Base-by-base conservation (phyloP, 2,888 invertebrate species). In the Gymnoscelis rufifasciata region DNA sequence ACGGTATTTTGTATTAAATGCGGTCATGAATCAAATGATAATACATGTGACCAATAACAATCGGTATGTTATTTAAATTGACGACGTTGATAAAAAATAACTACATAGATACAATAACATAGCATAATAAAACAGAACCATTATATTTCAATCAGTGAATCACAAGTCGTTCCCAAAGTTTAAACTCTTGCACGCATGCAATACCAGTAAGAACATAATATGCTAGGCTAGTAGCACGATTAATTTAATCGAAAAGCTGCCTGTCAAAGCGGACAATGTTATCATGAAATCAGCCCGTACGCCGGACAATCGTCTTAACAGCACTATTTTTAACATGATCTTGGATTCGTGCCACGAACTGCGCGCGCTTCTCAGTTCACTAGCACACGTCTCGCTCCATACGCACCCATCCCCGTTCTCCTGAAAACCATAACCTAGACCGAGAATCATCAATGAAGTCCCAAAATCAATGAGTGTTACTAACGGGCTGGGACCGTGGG, bases 281-380 rank as follows among this genome's bases (percentile, higher is more conserved):
- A 76, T 71, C 76, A 73, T 73, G 70, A 68, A 68, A 71, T 66
- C 68, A 62, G 68, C 64, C 65, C 71, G 45, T 45, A 62, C 64
- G 65, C 67, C 77, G 74, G 76, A 82, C 84, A 81, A 83, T 83
- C 79, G 80, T 77, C 76, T 80, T 74, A 75, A 74, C 75, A 69
- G 71, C 67, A 78, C 86, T 87, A 87, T 87, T 88, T 87, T 83
- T 87, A 86, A 67, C 62, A 65, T 62, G 71, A 69, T 74, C 72
- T 86, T 87, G 87, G 87, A 82, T 64, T 66, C 49, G 54, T 78
- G 87, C 88, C 87, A 87, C 74, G 70, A 69, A 67, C 62, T 89
- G 90, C 66, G 92, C 91, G 51, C 79, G 91, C 44, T 83, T 89
- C 77, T 83, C 92, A 73, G 91, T 92, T 71, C 71, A 91, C 61